phyloP scores from a whole-genome alignment of 2,113 vertebrate species.

The Pimephales promelas region DNA sequence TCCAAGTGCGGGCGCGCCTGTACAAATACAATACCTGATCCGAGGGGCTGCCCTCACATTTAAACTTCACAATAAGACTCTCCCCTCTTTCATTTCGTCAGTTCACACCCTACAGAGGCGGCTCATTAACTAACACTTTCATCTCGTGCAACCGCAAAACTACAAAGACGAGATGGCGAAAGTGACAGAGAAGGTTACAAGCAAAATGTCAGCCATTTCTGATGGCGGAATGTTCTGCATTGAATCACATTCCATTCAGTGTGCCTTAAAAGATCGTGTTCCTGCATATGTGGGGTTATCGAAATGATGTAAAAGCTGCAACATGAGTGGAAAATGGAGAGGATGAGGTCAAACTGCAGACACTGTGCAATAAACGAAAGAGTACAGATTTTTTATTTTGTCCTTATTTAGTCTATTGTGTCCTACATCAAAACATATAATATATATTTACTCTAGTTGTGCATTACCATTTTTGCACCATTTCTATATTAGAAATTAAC shows the following conservation, averaged over 20 bases:
- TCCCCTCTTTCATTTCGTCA: constrained; percentile 24
- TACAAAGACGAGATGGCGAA: constrained; percentile 42
- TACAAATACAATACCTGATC: constrained; percentile 46
- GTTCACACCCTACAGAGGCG: constrained; percentile 26
- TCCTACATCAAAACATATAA: not conserved
- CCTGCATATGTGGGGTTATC: constrained; percentile 45
- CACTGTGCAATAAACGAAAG: not conserved
- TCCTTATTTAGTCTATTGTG: not conserved
- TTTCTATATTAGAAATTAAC: not conserved
- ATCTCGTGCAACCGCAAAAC: constrained; percentile 8
- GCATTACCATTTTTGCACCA: not conserved
- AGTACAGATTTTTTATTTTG: not conserved
- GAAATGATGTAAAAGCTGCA: not conserved
- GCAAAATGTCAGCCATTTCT: constrained; percentile 43
- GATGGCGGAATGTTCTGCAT: constrained; percentile 57
- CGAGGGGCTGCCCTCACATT: constrained; percentile 50
- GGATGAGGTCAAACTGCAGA: not conserved
- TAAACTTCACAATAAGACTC: constrained; percentile 51
- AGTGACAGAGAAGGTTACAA: constrained; percentile 38
- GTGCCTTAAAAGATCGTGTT: constrained; percentile 6
- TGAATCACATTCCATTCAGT: constrained; percentile 51
- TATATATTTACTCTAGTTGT: too few species aligned
- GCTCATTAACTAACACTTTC: constrained; percentile 37
- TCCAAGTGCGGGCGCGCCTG: constrained; percentile 45
- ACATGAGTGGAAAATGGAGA: not conserved